Percentiles rank a stretch among this genome's conserved stretches.
These are phyloP conservation scores for Coleophora flavipennella DNA, from an alignment of 2,888 invertebrate species.

Conservation along the genomic window DNA sequence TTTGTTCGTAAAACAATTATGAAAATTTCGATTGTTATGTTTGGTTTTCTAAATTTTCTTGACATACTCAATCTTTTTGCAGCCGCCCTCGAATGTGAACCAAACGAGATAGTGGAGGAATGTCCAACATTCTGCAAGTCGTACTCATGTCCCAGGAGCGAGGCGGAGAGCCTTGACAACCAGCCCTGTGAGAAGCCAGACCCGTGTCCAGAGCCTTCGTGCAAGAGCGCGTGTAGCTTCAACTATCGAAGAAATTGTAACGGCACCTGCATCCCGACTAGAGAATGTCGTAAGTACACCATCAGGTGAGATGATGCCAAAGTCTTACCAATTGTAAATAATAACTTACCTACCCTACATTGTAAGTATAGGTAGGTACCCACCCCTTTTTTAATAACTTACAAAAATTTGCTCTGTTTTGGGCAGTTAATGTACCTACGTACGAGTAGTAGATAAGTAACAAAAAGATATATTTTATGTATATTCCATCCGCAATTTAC, in stretches of 20 bases:
- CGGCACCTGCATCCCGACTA: conserved; percentile 26
- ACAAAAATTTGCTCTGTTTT: background rate
- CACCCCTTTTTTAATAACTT: background rate
- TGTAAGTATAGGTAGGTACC: background rate
- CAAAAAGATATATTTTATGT: too few species aligned
- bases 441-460: too few species aligned
- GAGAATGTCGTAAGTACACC: conserved; percentile 34
- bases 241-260: conserved; percentile 22
- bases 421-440: too few species aligned
- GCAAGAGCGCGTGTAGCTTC: conserved; percentile 29
- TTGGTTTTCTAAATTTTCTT: too few species aligned
- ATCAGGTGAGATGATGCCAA: too few species aligned
- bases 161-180: conserved; percentile 5
- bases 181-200: conserved; percentile 6
- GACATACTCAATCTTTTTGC: background rate
- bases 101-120: conserved; percentile 10
- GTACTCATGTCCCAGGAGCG: too few species aligned
- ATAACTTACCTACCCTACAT: too few species aligned
- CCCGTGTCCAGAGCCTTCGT: conserved; percentile 16
- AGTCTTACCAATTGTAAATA: too few species aligned
- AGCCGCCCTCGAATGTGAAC: conserved; percentile 11
- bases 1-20: too few species aligned
- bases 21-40: too few species aligned
- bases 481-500: too few species aligned
- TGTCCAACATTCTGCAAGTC: conserved; percentile 15